A percentile compares a stretch with the other conserved stretches of the same genome.
phyloP scores from a whole-genome alignment of 2,113 vertebrate species.

The Spermophilus dauricus region DNA sequence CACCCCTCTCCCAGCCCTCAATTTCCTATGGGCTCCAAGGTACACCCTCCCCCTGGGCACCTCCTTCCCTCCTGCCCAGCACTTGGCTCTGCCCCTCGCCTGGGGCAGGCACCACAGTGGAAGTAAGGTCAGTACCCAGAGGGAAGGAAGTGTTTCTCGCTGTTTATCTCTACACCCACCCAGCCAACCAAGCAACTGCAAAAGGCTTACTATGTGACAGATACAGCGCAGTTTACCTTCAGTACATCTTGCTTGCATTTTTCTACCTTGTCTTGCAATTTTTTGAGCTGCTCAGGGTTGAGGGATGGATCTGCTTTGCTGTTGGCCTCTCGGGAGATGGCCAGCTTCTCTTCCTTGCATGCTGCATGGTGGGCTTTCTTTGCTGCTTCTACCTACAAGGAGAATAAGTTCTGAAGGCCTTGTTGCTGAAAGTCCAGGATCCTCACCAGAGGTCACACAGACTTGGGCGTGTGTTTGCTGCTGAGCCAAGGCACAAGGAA shows the following conservation, averaged over 20 bases:
- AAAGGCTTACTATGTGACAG: background rate
- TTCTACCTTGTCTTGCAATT: conserved; percentile 99
- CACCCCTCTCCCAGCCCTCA: background rate
- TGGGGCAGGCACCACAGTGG: background rate
- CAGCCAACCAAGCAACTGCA: background rate
- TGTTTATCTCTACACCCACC: background rate
- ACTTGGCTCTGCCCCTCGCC: background rate
- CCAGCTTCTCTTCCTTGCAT: conserved; percentile 98
- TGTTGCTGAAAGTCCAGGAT: background rate
- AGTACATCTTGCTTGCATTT: conserved; percentile 97
- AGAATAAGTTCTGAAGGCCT: background rate
- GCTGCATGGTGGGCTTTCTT: conserved; percentile 97
- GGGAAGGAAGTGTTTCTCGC: background rate
- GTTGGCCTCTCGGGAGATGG: conserved; percentile 94
- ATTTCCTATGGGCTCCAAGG: background rate
- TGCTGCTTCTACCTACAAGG: conserved; percentile 92
- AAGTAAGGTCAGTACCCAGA: background rate
- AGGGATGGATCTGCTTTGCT: conserved; percentile 96
- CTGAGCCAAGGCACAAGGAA: accelerated
- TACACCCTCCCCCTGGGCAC: background rate
- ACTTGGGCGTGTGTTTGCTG: no score
- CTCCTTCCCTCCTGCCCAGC: background rate
- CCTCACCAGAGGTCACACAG: background rate
- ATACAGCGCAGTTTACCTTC: conserved; percentile 88
- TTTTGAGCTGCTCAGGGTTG: conserved; percentile 96